phyloP scores from a whole-genome alignment of 2,113 vertebrate genomes.

The Cebus imitator region DNA sequence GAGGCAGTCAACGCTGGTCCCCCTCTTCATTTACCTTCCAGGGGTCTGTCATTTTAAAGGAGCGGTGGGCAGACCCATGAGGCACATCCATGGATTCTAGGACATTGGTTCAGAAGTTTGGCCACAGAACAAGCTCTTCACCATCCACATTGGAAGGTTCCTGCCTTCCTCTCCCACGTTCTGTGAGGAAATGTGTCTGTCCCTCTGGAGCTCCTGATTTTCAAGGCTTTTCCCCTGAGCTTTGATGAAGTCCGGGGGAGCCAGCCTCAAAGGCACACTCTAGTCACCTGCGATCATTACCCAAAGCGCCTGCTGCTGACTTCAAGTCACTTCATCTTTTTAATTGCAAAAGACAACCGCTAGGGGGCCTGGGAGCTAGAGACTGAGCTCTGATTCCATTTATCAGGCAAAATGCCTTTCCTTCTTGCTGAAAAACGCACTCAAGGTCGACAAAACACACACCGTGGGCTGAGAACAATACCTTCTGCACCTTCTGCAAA shows the following conservation, averaged over 20 bases:
- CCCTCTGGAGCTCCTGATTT: neutral
- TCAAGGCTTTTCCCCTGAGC: neutral
- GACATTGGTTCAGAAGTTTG: neutral
- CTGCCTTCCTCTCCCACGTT: neutral
- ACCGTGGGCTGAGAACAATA: neutral
- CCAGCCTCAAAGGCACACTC: neutral
- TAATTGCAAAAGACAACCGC: neutral
- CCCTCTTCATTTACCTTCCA: neutral
- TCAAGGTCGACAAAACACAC: neutral
- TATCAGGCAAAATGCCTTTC: neutral
- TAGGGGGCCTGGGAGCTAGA: neutral
- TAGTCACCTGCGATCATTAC: neutral
- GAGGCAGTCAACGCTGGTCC: neutral
- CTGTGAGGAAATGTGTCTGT: neutral
- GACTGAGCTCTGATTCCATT: neutral
- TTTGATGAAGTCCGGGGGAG: neutral
- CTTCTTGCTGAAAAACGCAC: neutral
- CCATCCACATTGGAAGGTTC: neutral
- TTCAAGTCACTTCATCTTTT: neutral
- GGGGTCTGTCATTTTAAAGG: neutral
- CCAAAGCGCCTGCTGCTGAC: neutral
- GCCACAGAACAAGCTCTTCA: neutral
- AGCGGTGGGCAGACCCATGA: neutral
- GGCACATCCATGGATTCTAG: neutral
- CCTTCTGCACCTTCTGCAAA: neutral